Conservation (phyloP, 2,888 invertebrate species). For the Zonitis immaculata region DNA sequence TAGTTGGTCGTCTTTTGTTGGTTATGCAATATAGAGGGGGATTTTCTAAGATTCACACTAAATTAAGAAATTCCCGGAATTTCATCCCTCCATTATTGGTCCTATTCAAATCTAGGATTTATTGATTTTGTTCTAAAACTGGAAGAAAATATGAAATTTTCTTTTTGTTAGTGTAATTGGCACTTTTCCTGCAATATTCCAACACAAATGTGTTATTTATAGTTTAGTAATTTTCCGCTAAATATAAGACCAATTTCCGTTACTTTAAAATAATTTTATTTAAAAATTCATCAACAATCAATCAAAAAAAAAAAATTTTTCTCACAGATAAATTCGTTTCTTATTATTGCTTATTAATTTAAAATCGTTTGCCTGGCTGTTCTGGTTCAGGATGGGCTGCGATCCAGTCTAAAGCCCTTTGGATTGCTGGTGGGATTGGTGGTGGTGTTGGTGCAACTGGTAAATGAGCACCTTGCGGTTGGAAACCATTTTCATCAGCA, state of each 20-base stretch:
- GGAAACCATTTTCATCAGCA: constrained; percentile 27
- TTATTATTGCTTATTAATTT: background rate
- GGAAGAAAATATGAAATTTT: background rate
- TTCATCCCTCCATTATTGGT: no score
- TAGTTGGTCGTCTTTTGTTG: background rate
- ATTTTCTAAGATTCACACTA: no score
- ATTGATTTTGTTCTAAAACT: no score
- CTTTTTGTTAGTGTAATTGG: background rate
- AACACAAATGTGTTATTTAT: background rate
- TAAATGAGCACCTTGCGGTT: constrained; percentile 25
- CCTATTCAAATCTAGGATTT: no score
- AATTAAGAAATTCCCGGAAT: no score
- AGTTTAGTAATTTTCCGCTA: background rate
- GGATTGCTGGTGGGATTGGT: constrained; percentile 19
- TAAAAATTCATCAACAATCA: background rate
- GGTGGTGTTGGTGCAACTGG: constrained; percentile 20
- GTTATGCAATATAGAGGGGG: background rate
- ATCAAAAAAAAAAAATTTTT: no score
- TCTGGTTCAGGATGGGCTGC: constrained; percentile 45
- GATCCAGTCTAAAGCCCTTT: constrained; percentile 16
- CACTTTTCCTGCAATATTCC: no score
- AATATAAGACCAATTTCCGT: no score
- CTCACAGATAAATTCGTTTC: background rate
- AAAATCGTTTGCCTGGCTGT: constrained; percentile 7
- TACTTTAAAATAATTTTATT: background rate